Conservation (phyloP, 2,888 invertebrate species). For the Caenorhabditis angaria region DNA sequence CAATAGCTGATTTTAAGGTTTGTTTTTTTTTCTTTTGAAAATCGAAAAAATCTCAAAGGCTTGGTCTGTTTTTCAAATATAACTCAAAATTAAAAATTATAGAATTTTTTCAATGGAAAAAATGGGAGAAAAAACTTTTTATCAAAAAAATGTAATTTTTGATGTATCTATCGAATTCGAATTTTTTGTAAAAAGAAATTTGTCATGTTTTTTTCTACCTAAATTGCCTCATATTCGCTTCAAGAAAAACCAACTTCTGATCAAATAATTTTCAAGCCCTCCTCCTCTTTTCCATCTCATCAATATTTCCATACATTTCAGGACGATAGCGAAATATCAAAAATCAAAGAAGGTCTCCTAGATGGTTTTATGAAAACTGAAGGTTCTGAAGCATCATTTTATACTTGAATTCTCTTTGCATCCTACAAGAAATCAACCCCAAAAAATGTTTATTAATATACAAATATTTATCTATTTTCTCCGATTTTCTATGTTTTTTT, state of each 20-base stretch:
- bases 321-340: conserved; percentile 84
- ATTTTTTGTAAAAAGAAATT: no score
- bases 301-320: conserved; percentile 13
- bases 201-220: no score
- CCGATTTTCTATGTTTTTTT: conserved; percentile 6
- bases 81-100: no score
- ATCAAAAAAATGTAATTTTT: no score
- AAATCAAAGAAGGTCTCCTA: conserved; percentile 99
- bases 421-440: not conserved
- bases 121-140: no score
- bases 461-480: conserved; percentile 13
- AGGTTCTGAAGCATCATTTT: conserved; percentile 8
- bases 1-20: conserved; percentile 29
- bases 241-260: not conserved
- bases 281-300: not conserved
- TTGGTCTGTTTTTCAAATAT: no score
- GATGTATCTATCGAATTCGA: no score
- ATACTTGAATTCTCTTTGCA: not conserved
- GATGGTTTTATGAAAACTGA: conserved; percentile 86
- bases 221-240: not conserved
- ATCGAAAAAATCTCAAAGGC: conserved; percentile 1
- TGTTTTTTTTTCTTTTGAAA: conserved; percentile 5
- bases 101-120: no score
- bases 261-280: not conserved
- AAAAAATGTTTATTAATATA: conserved; percentile 3